Evolutionary conservation across 2,888 invertebrate genomes (phyloP), one percentile per base, ranked within the genome.

Genomic region (Lycia hirtaria): DNA sequence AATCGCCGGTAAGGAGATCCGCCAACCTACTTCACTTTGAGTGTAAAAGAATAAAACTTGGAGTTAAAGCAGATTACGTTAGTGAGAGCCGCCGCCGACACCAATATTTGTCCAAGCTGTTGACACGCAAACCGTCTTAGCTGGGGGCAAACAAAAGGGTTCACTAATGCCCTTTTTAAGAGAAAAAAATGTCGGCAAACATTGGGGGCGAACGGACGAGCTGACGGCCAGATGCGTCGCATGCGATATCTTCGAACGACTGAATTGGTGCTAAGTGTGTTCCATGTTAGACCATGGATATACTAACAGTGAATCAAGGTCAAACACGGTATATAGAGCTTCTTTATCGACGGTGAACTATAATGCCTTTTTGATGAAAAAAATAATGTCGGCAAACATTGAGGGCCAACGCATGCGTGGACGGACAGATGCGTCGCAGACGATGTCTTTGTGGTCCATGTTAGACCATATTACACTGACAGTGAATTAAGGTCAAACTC

Each of bases 111-210:
- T 73, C 48, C 67, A 64, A 69, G 68, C 75, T 88, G 87, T 90
- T 87, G 87, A 91, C 92, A 87, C 80, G 88, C 82, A 89, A 91
- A 91, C 90, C 87, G 89, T 84, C 91, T 92, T 88, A 90, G 83
- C 80, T 72, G 80, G 76, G 78, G 68, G 85, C 80, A 84, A 88
- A 91, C 86, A 91, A 80, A 89, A 90, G 90, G 92, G 91, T 86
- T 87, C 88, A 85, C 87, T 89, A 91, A 90, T 91, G 91, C 87
- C 88, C 89, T 89, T 90, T 90, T 90, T 89, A 87, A 85, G 73
- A 88, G 85, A 90, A 89, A 89, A n/a, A 89, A 88, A 87, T 83
- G 75, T 82, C 65, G 78, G 77, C 83, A 88, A 88, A 89, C 80
- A 88, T 83, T 82, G 79, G 78, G 68, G 68, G 76, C 40, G 41